A percentile compares a stretch with the other conserved stretches of the same genome.
Conservation (phyloP, 2,113 vertebrate species). For the Anoura caudifer region DNA sequence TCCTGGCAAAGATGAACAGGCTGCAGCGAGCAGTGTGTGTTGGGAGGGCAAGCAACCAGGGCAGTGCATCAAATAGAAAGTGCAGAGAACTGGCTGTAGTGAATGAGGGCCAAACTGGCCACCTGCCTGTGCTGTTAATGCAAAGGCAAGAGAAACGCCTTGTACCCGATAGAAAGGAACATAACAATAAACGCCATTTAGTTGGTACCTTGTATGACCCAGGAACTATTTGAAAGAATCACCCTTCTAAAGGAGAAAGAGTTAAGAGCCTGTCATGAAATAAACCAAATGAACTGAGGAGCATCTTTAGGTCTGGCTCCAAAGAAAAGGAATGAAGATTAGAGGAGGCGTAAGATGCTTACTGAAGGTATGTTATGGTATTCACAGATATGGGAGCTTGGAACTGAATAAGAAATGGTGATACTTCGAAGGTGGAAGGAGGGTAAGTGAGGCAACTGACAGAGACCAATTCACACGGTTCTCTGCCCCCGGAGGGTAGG, state of each 20-base stretch:
- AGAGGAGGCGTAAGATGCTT: constrained; percentile 17
- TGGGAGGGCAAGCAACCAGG: background rate
- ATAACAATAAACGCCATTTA: background rate
- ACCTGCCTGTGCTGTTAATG: background rate
- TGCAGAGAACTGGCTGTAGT: background rate
- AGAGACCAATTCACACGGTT: background rate
- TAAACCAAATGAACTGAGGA: background rate
- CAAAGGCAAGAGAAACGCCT: background rate
- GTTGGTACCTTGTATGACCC: background rate
- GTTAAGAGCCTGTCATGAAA: background rate
- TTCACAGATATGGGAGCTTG: background rate
- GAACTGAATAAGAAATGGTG: background rate
- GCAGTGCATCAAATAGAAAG: background rate
- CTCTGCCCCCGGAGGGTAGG: background rate
- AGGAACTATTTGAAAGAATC: background rate
- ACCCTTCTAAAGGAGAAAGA: background rate
- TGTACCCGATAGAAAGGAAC: background rate
- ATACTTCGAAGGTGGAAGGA: background rate
- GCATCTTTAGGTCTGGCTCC: background rate
- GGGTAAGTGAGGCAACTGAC: constrained; percentile 7
- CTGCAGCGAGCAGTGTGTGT: background rate
- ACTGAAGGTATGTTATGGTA: background rate
- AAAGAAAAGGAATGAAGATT: constrained; percentile 35
- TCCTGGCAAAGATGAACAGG: background rate
- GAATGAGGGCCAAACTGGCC: background rate